Base-by-base conservation (phyloP, 2,797 vertebrate genomes). In the Molossus alvarezi region DNA sequence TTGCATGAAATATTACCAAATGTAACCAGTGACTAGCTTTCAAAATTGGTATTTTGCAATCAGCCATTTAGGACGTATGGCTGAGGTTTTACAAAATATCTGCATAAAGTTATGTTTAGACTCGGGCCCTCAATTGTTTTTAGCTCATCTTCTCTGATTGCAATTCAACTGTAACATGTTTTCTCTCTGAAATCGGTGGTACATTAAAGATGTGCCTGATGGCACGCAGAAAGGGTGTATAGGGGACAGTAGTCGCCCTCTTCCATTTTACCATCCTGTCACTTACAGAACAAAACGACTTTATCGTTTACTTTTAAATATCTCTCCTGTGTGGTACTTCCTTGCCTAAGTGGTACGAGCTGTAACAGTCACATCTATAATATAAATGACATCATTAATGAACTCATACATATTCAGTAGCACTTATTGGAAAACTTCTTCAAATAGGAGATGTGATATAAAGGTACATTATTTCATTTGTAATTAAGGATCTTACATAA, bases 251-350 rank as follows among this genome's bases (percentile, higher is more conserved):
- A 4, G 13, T 45, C 2, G 58, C 41, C 3, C 20, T 80, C 11
- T 76, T 69, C 65, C 21, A 81, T 64, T 91, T 14, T 57, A 27
- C 76, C 37, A 76, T 81, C 23, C 72, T 33, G 62, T 69, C 14
- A 58, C 23, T 64, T 7, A 75, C 0, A 33, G 12, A 92, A 64
- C 0, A 33, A 84, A 91, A 41, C 0, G 18, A 15, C 12, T 69
- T 13, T 69, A 60, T 23, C 81, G 21, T 65, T 77, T 83, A 65
- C 88, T 91, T 77, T 57, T 41, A 95, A 91, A 88, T 69, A 41
- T 65, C 12, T 95, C 18, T 11, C 53, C 7, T 62, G 25, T 33
- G 53, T 1, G 51, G 48, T 89, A 60, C 21, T 69, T 87, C 12
- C 37, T 65, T 76, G 60, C 20, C 8, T 92, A 13, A 14, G 3